Percentiles rank a stretch among this genome's conserved stretches.
phyloP scores from a whole-genome alignment of 2,113 vertebrate genomes.

The Capricornis sumatraensis region DNA sequence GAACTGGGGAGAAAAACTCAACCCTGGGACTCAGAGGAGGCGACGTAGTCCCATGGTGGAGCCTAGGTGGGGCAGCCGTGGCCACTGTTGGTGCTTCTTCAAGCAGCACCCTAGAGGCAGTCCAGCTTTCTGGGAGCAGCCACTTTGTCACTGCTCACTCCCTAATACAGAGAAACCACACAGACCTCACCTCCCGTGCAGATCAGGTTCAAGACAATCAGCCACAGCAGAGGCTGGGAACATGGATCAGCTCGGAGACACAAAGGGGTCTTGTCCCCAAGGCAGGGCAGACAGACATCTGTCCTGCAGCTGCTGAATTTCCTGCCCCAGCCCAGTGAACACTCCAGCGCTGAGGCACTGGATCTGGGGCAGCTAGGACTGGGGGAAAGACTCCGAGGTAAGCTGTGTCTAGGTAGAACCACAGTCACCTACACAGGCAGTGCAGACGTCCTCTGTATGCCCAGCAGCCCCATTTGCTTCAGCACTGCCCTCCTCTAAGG shows the following conservation, averaged over 20 bases:
- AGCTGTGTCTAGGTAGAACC: background rate
- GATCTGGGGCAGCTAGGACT: background rate
- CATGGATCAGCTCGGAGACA: background rate
- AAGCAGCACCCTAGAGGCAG: background rate
- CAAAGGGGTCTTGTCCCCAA: background rate
- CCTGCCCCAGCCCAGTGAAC: background rate
- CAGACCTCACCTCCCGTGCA: background rate
- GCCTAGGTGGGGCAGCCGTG: background rate
- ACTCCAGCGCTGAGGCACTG: background rate
- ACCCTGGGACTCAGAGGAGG: background rate
- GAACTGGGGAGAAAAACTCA: background rate
- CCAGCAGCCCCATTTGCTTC: background rate
- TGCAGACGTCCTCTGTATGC: background rate
- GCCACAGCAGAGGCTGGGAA: background rate
- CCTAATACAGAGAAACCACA: background rate
- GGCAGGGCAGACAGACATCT: background rate
- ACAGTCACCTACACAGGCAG: background rate
- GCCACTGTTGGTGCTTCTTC: background rate
- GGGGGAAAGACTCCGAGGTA: background rate
- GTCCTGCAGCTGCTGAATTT: background rate
- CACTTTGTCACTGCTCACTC: background rate
- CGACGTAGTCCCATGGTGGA: background rate
- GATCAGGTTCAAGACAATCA: background rate
- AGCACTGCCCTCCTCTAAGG: background rate
- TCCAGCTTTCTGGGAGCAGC: background rate